Conservation (phyloP, 1,140 invertebrate genomes). For the Pseudomyrmex cubaensis region DNA sequence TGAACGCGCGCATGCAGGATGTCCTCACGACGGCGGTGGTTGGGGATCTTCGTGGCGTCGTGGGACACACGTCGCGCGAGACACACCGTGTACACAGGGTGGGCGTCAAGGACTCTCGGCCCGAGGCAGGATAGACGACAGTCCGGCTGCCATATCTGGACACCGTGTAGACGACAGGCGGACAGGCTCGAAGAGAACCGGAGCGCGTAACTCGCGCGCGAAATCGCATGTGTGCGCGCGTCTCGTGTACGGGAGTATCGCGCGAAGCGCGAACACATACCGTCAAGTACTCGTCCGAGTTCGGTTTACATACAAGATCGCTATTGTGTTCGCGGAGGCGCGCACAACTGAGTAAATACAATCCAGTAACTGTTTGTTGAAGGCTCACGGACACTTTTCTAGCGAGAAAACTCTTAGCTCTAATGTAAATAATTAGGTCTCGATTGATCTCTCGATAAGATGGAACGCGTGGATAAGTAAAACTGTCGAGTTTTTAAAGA, state of each 20-base stretch:
- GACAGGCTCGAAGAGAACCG: constrained; percentile 50
- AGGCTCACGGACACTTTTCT: neutral
- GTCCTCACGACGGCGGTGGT: constrained; percentile 12
- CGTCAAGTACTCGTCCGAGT: constrained; percentile 61
- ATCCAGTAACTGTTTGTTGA: neutral
- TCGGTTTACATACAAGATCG: constrained; percentile 26
- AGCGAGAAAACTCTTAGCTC: neutral
- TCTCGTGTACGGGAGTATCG: neutral
- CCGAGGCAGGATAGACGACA: constrained; percentile 61
- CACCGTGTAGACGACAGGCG: constrained; percentile 67
- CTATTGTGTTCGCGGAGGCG: constrained; percentile 33
- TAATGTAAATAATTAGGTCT: neutral
- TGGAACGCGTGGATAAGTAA: neutral
- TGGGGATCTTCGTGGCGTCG: constrained; percentile 47
- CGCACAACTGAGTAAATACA: constrained; percentile 13
- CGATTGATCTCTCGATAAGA: neutral
- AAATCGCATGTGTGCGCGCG: constrained; percentile 22
- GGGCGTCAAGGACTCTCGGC: constrained; percentile 73
- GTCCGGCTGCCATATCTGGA: constrained; percentile 77
- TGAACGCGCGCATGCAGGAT: constrained; percentile 42
- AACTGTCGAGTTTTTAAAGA: neutral
- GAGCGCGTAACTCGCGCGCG: constrained; percentile 3
- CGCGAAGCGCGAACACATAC: neutral
- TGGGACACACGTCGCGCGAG: constrained; percentile 59
- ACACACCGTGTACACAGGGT: constrained; percentile 67